A percentile compares a stretch with the other conserved stretches of the same genome.
Conservation (phyloP, 2,113 vertebrate genomes). For the Istiophorus platypterus region DNA sequence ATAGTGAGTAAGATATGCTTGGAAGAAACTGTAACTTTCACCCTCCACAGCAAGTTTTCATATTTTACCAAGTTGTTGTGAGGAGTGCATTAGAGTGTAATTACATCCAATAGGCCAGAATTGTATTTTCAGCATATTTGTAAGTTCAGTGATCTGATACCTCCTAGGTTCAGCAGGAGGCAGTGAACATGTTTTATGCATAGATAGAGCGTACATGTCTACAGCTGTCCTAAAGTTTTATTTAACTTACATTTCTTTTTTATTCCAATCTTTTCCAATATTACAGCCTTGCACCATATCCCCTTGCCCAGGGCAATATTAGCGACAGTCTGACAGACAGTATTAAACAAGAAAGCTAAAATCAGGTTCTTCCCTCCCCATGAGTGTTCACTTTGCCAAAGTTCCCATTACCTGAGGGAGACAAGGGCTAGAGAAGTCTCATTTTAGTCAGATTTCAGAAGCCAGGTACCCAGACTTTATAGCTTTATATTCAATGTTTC, state of each 20-base stretch:
- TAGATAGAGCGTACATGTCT: conserved; percentile 33
- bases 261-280: conserved; percentile 63
- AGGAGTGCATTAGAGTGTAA: background rate
- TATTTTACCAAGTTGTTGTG: background rate
- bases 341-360: conserved; percentile 77
- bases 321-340: conserved; percentile 71
- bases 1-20: background rate
- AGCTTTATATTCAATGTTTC: conserved; percentile 78
- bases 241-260: conserved; percentile 58
- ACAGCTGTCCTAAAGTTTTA: conserved; percentile 69
- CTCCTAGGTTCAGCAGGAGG: conserved; percentile 3
- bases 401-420: conserved; percentile 76
- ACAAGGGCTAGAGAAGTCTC: conserved; percentile 64
- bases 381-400: conserved; percentile 78
- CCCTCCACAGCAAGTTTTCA: background rate
- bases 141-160: conserved; percentile 30
- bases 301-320: conserved; percentile 71
- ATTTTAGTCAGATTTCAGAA: conserved; percentile 73
- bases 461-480: conserved; percentile 61
- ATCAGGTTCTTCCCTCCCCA: conserved; percentile 70
- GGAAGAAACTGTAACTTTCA: background rate
- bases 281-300: conserved; percentile 57
- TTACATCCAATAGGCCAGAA: conserved; percentile 1
- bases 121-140: conserved; percentile 21
- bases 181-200: conserved; percentile 55